Evolutionary conservation across 2,113 vertebrate genomes (phyloP).

Genomic region (Gracilinanus agilis): DNA sequence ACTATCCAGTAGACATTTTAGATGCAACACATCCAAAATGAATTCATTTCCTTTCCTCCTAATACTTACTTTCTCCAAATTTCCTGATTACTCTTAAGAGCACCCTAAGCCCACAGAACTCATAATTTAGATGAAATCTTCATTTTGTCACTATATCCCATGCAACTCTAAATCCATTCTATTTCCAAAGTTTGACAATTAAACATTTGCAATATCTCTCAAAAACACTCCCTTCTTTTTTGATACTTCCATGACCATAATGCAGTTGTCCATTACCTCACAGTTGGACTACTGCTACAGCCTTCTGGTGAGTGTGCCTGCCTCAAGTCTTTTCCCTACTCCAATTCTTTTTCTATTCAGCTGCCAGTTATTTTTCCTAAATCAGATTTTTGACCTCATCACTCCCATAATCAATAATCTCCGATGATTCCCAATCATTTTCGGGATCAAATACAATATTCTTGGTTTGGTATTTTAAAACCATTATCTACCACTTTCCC

Average conservation of each 20-base stretch:
- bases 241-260: background rate
- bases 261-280: background rate
- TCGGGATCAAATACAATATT: background rate
- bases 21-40: background rate
- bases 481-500: background rate
- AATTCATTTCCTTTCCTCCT: background rate
- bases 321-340: background rate
- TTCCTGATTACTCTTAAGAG: background rate
- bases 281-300: background rate
- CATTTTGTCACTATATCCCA: background rate
- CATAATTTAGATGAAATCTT: background rate
- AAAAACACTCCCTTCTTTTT: background rate
- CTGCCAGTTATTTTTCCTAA: background rate
- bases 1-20: background rate
- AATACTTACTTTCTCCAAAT: background rate
- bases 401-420: background rate
- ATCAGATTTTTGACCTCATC: background rate
- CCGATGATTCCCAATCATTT: background rate
- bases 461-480: background rate
- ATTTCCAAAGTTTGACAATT: background rate
- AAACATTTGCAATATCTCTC: background rate
- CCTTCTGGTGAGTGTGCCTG: background rate
- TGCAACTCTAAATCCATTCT: background rate
- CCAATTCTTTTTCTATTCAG: background rate
- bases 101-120: background rate